phyloP scores from a whole-genome alignment of 2,113 vertebrate genomes.

The Oplegnathus fasciatus region DNA sequence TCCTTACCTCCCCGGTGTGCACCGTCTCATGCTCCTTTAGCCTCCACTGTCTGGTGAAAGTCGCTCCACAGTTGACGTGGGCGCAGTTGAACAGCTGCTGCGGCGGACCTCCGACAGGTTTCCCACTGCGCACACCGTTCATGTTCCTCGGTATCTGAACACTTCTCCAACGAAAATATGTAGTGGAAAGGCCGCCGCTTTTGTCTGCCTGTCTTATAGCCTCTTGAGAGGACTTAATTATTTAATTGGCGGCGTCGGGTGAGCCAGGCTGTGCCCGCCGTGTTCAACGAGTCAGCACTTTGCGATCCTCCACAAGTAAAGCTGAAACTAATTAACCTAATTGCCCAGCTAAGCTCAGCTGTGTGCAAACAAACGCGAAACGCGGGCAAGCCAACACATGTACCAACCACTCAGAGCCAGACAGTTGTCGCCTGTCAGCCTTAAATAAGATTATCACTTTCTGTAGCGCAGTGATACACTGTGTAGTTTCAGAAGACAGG shows the following conservation, averaged over 20 bases:
- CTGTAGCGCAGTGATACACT: not conserved
- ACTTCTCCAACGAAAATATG: not conserved
- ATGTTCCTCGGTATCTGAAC: slow-evolving; percentile 33
- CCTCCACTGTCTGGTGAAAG: slow-evolving; percentile 76
- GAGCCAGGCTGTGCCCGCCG: not conserved
- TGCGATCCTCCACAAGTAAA: not conserved
- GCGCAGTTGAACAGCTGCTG: slow-evolving; percentile 73
- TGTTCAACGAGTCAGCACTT: not conserved
- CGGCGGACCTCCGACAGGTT: not conserved
- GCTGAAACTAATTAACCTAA: slow-evolving; percentile 51
- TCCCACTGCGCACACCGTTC: not conserved
- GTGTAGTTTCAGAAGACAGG: not conserved
- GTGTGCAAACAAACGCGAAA: not conserved
- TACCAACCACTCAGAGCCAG: not conserved
- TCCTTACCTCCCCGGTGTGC: slow-evolving; percentile 81
- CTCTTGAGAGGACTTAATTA: slow-evolving; percentile 9
- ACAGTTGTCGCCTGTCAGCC: not conserved
- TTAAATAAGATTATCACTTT: not conserved
- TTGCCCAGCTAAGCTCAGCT: slow-evolving; percentile 1
- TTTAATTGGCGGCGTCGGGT: slow-evolving; percentile 41
- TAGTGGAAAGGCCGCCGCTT: not conserved
- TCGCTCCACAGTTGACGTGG: slow-evolving; percentile 73
- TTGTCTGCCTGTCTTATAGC: slow-evolving; percentile 42
- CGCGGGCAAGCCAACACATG: not conserved
- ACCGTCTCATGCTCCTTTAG: slow-evolving; percentile 79